Conservation (phyloP, 2,797 vertebrate species). For the Potorous gilbertii region DNA sequence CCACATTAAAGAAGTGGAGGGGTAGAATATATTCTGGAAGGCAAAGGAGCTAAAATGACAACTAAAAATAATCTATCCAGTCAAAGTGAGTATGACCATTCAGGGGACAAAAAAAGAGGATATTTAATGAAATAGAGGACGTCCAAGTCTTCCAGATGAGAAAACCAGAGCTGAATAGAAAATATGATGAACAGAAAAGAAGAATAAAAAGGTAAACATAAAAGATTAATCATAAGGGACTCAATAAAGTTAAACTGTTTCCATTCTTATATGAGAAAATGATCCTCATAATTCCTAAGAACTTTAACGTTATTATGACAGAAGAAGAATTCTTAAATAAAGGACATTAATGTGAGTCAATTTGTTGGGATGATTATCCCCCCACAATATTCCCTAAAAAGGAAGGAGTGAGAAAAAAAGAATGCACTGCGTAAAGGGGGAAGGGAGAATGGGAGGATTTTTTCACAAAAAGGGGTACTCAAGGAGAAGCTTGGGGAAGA, state of each 20-base stretch:
- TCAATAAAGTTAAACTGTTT: neutral
- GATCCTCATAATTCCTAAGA: neutral
- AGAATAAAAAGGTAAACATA: neutral
- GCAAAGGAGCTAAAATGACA: neutral
- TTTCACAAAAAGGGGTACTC: neutral
- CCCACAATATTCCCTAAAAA: neutral
- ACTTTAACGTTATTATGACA: neutral
- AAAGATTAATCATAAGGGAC: too few species aligned
- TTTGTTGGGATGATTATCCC: neutral
- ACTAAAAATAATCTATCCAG: neutral
- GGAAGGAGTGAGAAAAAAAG: neutral
- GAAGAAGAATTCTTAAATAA: neutral
- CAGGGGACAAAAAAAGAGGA: neutral
- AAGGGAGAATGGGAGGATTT: neutral
- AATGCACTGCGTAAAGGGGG: neutral
- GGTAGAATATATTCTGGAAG: neutral
- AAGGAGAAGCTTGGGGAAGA: neutral
- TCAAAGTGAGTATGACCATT: neutral
- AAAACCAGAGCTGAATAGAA: neutral
- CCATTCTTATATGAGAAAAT: neutral
- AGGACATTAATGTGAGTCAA: neutral
- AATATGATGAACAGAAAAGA: neutral
- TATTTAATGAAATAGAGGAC: neutral
- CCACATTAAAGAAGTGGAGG: neutral
- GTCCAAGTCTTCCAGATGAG: neutral